Evolutionary conservation across 64 coral and sea anemone genomes (phyloP), one percentile per base, ranked within the genome.

Genomic region (Actinia tenebrosa): DNA sequence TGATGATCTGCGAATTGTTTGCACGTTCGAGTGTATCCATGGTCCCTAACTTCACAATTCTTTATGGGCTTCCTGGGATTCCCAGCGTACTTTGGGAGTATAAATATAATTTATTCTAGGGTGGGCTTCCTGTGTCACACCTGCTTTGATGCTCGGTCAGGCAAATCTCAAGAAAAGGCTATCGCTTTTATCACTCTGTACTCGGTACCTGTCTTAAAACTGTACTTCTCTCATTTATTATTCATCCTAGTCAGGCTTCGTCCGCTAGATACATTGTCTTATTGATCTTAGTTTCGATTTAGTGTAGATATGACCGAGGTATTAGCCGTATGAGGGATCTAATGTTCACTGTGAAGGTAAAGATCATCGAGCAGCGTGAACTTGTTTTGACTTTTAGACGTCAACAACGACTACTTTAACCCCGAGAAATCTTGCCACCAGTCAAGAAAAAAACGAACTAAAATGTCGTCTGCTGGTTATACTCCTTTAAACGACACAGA

Each of bases 401-500:
- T 81, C 79, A 47, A 52, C 18, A 22, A 75, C 7, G 26, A 75
- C 6, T 20, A 79, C 26, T 79, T 79, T 79, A 45, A 79, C 79
- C 44, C 50, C 26, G 11, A 75, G 53, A 85, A 58, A 5, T 60
- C 83, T 55, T 22, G 53, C 83, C 83, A 85, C 83, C 83, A 18
- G 83, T 85, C 44, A 18, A 55, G 20, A 26, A 85, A 61, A 30
- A 20, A 44, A n/a, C 25, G 10, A 27, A 22, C 5, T 60, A 85
- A 80, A 75, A 91, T 91, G 90, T 91, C 90, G 22, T 55, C 90
- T 9, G n/a, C 90, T 66, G 61, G n/a, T 22, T 91, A 91, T 64
- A 87, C 78, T 56, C 90, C 90, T 17, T 87, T 91, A 79, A 87
- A 87, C 60, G 90, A 91, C 56, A 91, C 84, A 47, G 90, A 91